Evolutionary conservation across 1,140 invertebrate species (phyloP).

Genomic region (Drosophila prosaltans): DNA sequence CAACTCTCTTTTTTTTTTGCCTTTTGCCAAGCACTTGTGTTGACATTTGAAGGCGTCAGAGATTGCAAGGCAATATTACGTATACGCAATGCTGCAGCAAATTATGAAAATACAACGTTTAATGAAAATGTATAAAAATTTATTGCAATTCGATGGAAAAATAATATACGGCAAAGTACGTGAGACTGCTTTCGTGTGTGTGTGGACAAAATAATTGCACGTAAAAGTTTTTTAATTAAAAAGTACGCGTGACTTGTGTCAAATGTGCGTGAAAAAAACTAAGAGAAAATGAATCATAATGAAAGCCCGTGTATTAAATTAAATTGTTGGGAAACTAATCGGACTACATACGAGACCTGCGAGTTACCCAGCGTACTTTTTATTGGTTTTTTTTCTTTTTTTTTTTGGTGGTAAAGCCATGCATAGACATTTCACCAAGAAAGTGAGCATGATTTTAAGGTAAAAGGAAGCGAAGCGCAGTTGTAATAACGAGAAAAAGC

Average conservation of each 20-base stretch:
- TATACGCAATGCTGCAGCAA: slow-evolving; percentile 58
- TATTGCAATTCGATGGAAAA: slow-evolving; percentile 55
- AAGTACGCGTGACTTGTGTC: slow-evolving; percentile 70
- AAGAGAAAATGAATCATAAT: slow-evolving; percentile 20
- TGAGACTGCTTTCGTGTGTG: background rate
- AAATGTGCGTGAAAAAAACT: slow-evolving; percentile 63
- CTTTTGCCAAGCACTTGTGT: slow-evolving; percentile 48
- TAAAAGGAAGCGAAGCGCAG: slow-evolving; percentile 17
- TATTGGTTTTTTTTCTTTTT: background rate
- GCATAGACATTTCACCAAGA: slow-evolving; percentile 42
- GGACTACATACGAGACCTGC: slow-evolving; percentile 4
- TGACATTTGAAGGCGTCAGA: slow-evolving; percentile 54
- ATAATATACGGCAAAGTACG: slow-evolving; percentile 26
- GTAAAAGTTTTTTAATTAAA: slow-evolving; percentile 79
- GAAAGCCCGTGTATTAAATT: slow-evolving; percentile 41
- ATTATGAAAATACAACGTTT: slow-evolving; percentile 33
- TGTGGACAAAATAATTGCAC: slow-evolving; percentile 68
- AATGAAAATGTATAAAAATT: slow-evolving; percentile 27
- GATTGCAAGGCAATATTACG: slow-evolving; percentile 28
- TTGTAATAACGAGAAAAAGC: slow-evolving; percentile 30
- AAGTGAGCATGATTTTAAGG: background rate
- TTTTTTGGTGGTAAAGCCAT: slow-evolving; percentile 16
- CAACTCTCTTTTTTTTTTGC: slow-evolving; percentile 34
- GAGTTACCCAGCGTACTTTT: background rate
- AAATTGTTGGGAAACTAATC: slow-evolving; percentile 15